Percentiles rank a stretch among this genome's conserved stretches.
These are phyloP conservation scores for Melipona beecheii DNA, from an alignment of 2,888 invertebrate genomes.

Conservation along the genomic window DNA sequence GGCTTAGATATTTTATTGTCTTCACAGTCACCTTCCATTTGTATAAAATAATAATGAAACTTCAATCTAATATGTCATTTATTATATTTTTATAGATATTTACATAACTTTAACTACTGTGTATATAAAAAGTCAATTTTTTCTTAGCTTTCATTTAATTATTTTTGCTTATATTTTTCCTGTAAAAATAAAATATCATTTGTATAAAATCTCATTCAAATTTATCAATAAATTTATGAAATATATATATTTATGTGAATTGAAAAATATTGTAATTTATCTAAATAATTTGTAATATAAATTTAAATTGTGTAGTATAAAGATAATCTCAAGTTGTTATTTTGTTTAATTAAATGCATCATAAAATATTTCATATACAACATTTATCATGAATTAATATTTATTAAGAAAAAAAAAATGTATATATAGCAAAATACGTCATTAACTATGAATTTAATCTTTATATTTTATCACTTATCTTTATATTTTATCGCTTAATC, in stretches of 20 bases:
- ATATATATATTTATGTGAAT: too few species aligned
- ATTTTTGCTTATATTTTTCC: background rate
- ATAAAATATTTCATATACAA: background rate
- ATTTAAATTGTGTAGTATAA: too few species aligned
- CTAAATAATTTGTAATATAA: background rate
- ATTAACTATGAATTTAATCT: conserved; percentile 9
- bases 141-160: background rate
- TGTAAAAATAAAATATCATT: conserved; percentile 16
- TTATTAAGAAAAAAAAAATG: background rate
- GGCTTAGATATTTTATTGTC: conserved; percentile 45
- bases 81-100: conserved; percentile 12
- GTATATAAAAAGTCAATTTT: background rate
- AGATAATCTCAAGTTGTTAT: background rate
- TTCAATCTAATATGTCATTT: background rate
- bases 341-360: background rate
- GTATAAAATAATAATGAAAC: conserved; percentile 2
- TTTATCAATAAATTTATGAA: too few species aligned
- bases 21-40: conserved; percentile 58
- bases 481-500: background rate
- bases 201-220: background rate
- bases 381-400: background rate
- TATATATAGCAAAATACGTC: background rate
- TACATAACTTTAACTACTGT: conserved; percentile 18
- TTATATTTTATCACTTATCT: background rate
- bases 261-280: too few species aligned